A percentile compares a stretch with the other conserved stretches of the same genome.
phyloP scores from a whole-genome alignment of 2,888 invertebrate genomes.

The Heterodera filipjevi region DNA sequence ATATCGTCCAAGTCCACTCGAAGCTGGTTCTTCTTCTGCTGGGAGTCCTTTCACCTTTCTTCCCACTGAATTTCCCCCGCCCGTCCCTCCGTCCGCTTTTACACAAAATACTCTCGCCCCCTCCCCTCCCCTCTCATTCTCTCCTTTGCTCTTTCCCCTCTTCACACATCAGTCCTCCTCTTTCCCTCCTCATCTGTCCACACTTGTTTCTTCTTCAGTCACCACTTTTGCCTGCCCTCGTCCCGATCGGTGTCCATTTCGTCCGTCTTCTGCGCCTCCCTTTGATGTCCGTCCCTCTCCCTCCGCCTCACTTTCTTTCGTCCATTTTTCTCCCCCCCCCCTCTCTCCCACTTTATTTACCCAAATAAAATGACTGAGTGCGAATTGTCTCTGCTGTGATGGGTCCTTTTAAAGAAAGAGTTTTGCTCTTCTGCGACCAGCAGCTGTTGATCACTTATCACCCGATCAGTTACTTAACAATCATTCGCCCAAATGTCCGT shows the following conservation, averaged over 20 bases:
- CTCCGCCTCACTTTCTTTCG: background rate
- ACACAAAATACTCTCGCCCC: background rate
- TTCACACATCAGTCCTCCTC: background rate
- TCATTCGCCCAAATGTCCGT: too few species aligned
- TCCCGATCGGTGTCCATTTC: conserved; percentile 4
- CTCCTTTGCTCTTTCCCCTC: background rate
- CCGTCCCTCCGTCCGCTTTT: background rate
- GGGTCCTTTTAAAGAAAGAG: background rate
- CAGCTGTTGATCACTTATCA: background rate
- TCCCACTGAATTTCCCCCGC: background rate
- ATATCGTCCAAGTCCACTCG: too few species aligned
- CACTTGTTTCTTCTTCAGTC: background rate
- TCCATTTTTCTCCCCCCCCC: background rate
- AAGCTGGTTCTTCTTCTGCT: too few species aligned
- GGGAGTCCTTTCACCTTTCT: background rate
- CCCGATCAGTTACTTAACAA: too few species aligned
- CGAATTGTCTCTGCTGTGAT: background rate
- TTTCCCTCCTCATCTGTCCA: background rate
- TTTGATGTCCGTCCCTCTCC: background rate
- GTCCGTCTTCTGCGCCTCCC: background rate
- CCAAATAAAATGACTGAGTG: background rate
- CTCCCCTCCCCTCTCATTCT: background rate
- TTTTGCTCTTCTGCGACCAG: background rate
- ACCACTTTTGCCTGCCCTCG: background rate
- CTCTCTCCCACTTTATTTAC: background rate